These are phyloP conservation scores for Drosophila jambulina DNA, from an alignment of 1,140 invertebrate species.

Conservation along the genomic window DNA sequence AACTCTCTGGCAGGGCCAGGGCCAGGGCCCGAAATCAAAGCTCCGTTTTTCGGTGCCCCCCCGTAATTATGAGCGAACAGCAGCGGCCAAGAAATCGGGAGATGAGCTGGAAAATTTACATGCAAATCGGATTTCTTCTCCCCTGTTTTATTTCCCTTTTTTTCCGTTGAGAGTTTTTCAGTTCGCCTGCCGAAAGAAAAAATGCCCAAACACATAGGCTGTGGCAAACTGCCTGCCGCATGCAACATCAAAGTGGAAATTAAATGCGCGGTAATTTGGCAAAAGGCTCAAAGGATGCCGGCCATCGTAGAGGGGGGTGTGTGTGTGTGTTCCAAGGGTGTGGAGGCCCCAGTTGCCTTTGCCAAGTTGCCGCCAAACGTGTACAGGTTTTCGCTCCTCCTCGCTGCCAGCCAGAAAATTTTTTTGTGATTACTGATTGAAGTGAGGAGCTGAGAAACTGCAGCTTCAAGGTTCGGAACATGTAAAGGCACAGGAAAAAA, in stretches of 20 bases:
- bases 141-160: background rate
- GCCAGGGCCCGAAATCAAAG: slow-evolving; percentile 27
- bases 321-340: slow-evolving; percentile 4
- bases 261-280: slow-evolving; percentile 84
- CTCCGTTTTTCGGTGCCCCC: slow-evolving; percentile 30
- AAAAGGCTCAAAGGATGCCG: slow-evolving; percentile 84
- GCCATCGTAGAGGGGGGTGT: slow-evolving; percentile 21
- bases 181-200: slow-evolving; percentile 33
- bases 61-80: slow-evolving; percentile 60
- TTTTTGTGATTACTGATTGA: slow-evolving; percentile 80
- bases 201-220: slow-evolving; percentile 51
- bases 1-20: slow-evolving; percentile 34
- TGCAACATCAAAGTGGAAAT: slow-evolving; percentile 84
- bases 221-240: slow-evolving; percentile 69
- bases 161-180: slow-evolving; percentile 42
- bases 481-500: slow-evolving; percentile 9
- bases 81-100: slow-evolving; percentile 32
- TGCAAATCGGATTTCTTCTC: slow-evolving; percentile 64
- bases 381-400: slow-evolving; percentile 63
- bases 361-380: slow-evolving; percentile 68
- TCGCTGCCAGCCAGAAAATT: slow-evolving; percentile 54
- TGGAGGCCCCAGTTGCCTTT: slow-evolving; percentile 52
- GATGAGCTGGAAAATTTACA: slow-evolving; percentile 65
- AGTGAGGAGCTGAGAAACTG: slow-evolving; percentile 57
- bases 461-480: slow-evolving; percentile 13